phyloP scores from a whole-genome alignment of 2,888 invertebrate species.

The Acrobasis consociella region DNA sequence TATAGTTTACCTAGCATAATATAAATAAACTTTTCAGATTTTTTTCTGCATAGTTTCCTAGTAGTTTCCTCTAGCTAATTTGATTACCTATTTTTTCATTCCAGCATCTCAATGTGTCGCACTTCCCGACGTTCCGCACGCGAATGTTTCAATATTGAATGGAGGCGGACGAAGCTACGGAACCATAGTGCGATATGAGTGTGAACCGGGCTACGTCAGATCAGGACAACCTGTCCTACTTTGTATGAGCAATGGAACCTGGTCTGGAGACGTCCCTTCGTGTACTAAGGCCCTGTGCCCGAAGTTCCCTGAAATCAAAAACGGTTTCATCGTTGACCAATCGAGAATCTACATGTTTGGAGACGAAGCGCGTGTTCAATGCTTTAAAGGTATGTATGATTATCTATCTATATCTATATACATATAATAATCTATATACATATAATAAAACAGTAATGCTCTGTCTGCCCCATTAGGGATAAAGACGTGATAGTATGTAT shows the following conservation, averaged over 20 bases:
- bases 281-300: slow-evolving; percentile 91
- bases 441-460: no score
- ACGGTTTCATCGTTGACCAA: slow-evolving; percentile 93
- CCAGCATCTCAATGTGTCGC: slow-evolving; percentile 95
- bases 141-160: slow-evolving; percentile 92
- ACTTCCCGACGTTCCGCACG: slow-evolving; percentile 92
- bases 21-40: no score
- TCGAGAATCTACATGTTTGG: slow-evolving; percentile 90
- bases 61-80: no score
- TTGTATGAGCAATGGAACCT: slow-evolving; percentile 97
- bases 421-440: no score
- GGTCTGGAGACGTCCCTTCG: slow-evolving; percentile 95
- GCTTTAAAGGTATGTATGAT: slow-evolving; percentile 85
- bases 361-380: slow-evolving; percentile 95
- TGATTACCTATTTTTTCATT: slow-evolving; percentile 26
- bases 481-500: no score
- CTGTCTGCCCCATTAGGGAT: no score
- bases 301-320: slow-evolving; percentile 90
- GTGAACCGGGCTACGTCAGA: slow-evolving; percentile 94
- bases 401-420: no score
- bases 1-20: no score
- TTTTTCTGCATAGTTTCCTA: no score
- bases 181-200: slow-evolving; percentile 95
- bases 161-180: slow-evolving; percentile 96
- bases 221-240: slow-evolving; percentile 94